Evolutionary conservation across 2,888 invertebrate species (phyloP).

Genomic region (Carabus problematicus): DNA sequence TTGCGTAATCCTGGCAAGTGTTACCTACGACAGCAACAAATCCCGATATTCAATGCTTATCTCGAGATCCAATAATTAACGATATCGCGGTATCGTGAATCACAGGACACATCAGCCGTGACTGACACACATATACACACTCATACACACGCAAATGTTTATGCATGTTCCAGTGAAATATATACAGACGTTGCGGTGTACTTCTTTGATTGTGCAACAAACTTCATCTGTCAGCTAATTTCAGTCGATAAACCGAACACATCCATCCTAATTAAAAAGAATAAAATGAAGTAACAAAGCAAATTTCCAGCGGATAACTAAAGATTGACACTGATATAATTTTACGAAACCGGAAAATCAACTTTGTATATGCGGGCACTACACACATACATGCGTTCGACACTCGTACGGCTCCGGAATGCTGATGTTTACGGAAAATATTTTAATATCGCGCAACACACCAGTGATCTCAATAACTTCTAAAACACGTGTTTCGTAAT

Average conservation of each 20-base stretch:
- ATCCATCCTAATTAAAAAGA: conserved; percentile 33
- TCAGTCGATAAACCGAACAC: conserved; percentile 22
- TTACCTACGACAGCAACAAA: neutral
- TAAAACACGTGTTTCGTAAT: conserved; percentile 17
- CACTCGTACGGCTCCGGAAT: conserved; percentile 9
- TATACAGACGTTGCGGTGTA: conserved; percentile 3
- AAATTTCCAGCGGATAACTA: conserved; percentile 19
- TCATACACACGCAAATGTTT: too few relatives aligned
- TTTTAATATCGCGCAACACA: conserved; percentile 22
- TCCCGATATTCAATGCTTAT: neutral
- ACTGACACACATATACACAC: too few relatives aligned
- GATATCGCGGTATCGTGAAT: conserved; percentile 31
- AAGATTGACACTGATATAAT: conserved; percentile 18
- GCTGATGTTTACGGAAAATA: conserved; percentile 16
- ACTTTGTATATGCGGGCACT: neutral
- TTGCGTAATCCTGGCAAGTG: conserved; percentile 7
- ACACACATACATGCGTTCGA: conserved; percentile 16
- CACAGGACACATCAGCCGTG: neutral
- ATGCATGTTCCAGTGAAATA: too few relatives aligned
- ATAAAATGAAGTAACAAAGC: conserved; percentile 25
- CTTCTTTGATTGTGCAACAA: conserved; percentile 23
- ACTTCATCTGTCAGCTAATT: conserved; percentile 27
- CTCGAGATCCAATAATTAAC: conserved; percentile 16
- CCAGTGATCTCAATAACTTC: too few relatives aligned
- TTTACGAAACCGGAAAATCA: conserved; percentile 21